Conservation (phyloP, 2,113 vertebrate species). For the Oncorhynchus kisutch region DNA sequence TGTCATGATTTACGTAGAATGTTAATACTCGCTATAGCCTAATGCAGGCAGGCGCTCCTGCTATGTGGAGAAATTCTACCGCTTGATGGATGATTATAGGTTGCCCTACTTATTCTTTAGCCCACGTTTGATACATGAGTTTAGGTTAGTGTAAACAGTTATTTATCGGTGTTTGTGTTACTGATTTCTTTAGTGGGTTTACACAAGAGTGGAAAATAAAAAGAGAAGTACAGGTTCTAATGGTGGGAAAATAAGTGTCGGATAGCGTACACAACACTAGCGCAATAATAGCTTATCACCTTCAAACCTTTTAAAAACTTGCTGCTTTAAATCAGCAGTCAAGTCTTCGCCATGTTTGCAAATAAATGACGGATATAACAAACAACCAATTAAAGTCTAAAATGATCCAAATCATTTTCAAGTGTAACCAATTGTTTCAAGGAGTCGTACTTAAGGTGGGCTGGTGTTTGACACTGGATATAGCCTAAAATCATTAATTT, state of each 20-base stretch:
- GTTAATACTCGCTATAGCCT: slow-evolving; percentile 31
- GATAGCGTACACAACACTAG: slow-evolving; percentile 41
- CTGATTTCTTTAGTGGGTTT: background rate
- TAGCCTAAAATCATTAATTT: slow-evolving; percentile 32
- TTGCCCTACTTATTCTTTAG: background rate
- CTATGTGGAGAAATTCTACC: background rate
- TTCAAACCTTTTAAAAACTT: slow-evolving; percentile 11
- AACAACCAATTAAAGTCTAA: slow-evolving; percentile 74
- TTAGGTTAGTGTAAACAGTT: background rate
- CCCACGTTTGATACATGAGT: background rate
- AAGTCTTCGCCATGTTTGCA: slow-evolving; percentile 46
- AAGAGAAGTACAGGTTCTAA: background rate
- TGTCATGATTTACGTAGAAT: slow-evolving; percentile 50
- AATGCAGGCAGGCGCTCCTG: background rate
- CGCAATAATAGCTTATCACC: slow-evolving; percentile 26
- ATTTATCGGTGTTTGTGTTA: background rate
- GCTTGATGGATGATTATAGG: slow-evolving; percentile 17
- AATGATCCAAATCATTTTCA: slow-evolving; percentile 74
- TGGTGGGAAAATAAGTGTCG: background rate
- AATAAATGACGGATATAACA: slow-evolving; percentile 70
- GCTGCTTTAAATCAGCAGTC: slow-evolving; percentile 50
- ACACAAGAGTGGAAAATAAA: background rate
- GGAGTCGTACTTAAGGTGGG: slow-evolving; percentile 73
- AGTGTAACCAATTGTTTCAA: slow-evolving; percentile 75
- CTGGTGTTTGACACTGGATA: slow-evolving; percentile 45